Evolutionary conservation across 2,888 invertebrate species (phyloP).

Genomic region (Drosophila mimetica): DNA sequence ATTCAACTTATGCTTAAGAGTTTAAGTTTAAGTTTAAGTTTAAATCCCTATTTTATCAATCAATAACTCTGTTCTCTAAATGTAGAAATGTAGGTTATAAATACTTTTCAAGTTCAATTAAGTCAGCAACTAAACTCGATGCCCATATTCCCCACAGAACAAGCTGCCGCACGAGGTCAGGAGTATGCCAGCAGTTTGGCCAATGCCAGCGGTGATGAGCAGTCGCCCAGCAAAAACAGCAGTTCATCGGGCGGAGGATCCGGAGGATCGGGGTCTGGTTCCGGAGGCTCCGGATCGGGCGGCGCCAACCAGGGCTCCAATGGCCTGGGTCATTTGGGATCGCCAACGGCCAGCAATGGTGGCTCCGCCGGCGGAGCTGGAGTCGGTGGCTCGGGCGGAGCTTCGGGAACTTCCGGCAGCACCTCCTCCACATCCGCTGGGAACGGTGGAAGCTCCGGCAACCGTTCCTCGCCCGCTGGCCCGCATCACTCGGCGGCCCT

Average conservation of each 20-base stretch:
- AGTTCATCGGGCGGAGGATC: slow-evolving; percentile 17
- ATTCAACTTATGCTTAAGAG: too few species aligned
- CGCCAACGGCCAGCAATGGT: slow-evolving; percentile 55
- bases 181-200: slow-evolving; percentile 75
- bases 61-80: too few species aligned
- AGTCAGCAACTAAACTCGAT: too few species aligned
- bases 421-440: slow-evolving; percentile 15
- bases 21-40: too few species aligned
- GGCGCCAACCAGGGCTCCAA: slow-evolving; percentile 48
- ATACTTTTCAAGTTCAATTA: too few species aligned
- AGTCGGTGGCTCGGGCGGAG: slow-evolving; percentile 6
- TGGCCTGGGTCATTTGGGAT: slow-evolving; percentile 56
- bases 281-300: slow-evolving; percentile 12
- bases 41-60: too few species aligned
- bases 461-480: slow-evolving; percentile 69
- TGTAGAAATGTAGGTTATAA: too few species aligned
- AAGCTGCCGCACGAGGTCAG: slow-evolving; percentile 77
- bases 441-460: slow-evolving; percentile 32
- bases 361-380: slow-evolving; percentile 37
- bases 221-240: slow-evolving; percentile 77
- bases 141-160: too few species aligned
- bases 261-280: slow-evolving; percentile 7
- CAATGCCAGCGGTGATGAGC: slow-evolving; percentile 77
- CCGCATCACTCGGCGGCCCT: slow-evolving; percentile 64
- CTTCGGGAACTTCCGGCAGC: slow-evolving; percentile 5